A percentile compares a stretch with the other conserved stretches of the same genome.
phyloP scores from a whole-genome alignment of 2,888 invertebrate species.

The Beris morrisii region DNA sequence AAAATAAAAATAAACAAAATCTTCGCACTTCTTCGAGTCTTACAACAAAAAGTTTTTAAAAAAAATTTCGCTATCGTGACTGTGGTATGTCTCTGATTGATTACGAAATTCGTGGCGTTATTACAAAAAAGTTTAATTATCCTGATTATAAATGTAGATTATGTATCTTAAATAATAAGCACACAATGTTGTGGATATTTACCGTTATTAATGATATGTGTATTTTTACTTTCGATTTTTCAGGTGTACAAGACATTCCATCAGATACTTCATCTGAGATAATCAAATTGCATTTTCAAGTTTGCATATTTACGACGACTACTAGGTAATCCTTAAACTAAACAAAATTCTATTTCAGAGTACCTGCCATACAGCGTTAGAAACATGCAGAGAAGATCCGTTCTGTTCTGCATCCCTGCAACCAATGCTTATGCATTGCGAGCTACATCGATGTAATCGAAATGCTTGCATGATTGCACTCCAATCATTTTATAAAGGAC shows the following conservation, averaged over 20 bases:
- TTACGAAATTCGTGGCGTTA: no score
- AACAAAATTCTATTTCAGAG: constrained; percentile 62
- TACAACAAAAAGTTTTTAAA: no score
- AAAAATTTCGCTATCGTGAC: no score
- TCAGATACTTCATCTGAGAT: constrained; percentile 56
- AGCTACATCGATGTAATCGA: constrained; percentile 73
- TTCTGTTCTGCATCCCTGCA: constrained; percentile 77
- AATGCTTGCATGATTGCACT: constrained; percentile 87
- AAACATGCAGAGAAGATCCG: constrained; percentile 78
- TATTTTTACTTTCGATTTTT: constrained; percentile 9
- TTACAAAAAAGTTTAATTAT: no score
- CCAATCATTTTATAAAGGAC: constrained; percentile 81
- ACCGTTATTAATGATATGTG: no score
- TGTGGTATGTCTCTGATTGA: no score
- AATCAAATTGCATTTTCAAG: constrained; percentile 58
- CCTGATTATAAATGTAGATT: no score
- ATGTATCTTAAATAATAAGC: no score
- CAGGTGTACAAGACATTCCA: constrained; percentile 56
- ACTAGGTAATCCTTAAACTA: constrained; percentile 18
- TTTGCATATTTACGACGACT: constrained; percentile 42
- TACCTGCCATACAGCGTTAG: constrained; percentile 84
- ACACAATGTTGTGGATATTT: no score
- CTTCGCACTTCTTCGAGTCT: no score
- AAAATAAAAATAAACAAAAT: no score
- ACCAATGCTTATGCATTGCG: constrained; percentile 84